Evolutionary conservation across 2,888 invertebrate genomes (phyloP), one percentile per base, ranked within the genome.

Genomic region (Polydrusus cervinus): DNA sequence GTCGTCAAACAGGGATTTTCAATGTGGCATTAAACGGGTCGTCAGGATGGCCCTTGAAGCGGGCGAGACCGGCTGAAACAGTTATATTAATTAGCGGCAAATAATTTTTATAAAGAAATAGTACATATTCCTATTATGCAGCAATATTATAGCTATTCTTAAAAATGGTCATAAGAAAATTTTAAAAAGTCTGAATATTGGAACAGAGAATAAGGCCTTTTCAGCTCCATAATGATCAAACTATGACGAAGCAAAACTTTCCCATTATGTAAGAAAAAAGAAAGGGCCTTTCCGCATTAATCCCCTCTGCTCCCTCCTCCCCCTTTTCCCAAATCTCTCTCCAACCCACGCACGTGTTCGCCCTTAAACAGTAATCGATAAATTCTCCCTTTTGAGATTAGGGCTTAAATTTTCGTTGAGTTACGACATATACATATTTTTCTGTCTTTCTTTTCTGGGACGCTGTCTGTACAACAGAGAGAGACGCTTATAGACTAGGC

Each of bases 281-380:
- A 38, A 57, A 60, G 38, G 38, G 38, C 57, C 25, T 25, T 51
- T 14, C 25, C 7, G 14, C n/a, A 34, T 55, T 10, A 53, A 13
- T 9, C 34, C 34, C 55, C 14, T 14, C 14, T 0, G 10, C 9
- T 14, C 14, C 34, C 20, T 11, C 14, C n/a, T 13, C 25, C 55
- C n/a, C 30, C 3, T 55, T 13, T 25, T 18, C 34, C 7, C 9
- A 11, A 45, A n/a, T 45, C 14, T 20, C 51, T 20, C 11, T 11
- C 20, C 53, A 30, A 30, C 57, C 57, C 25, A 60, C 57, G 57
- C 57, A 60, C 65, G 65, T 65, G 65, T 30, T 47, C 10, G 7
- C 49, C 51, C 18, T 49, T n/a, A 65, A 18, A 47, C 9, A 40
- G 2, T 45, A 69, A 68, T 68, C 68, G 57, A 57, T 68, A 57